Conservation (phyloP, 2,113 vertebrate genomes). For the Nannobrachium achirus region DNA sequence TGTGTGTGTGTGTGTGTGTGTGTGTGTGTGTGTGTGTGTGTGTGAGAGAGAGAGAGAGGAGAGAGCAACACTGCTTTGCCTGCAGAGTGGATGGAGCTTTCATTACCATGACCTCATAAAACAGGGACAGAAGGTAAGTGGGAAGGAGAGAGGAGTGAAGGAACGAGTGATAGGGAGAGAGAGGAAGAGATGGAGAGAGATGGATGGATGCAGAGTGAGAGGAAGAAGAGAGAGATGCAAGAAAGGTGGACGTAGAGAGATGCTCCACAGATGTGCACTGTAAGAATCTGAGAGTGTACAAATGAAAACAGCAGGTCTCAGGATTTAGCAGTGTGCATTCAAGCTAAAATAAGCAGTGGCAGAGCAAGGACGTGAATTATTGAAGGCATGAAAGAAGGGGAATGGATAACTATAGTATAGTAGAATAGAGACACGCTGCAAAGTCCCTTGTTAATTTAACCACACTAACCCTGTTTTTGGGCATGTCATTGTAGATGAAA, state of each 20-base stretch:
- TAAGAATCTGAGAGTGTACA: not conserved
- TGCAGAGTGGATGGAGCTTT: constrained; percentile 68
- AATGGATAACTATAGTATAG: too few species aligned
- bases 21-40: too few species aligned
- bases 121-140: constrained; percentile 28
- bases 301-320: not conserved
- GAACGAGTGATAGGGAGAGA: too few species aligned
- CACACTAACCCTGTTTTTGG: too few species aligned
- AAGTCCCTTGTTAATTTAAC: too few species aligned
- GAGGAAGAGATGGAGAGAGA: not conserved
- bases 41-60: too few species aligned
- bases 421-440: too few species aligned
- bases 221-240: not conserved
- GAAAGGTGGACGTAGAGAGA: not conserved
- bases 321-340: too few species aligned
- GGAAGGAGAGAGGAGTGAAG: too few species aligned
- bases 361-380: not conserved
- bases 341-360: not conserved
- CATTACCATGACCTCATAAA: constrained; percentile 49
- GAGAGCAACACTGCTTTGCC: constrained; percentile 40
- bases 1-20: too few species aligned
- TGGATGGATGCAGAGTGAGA: not conserved
- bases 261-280: not conserved
- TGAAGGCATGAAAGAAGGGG: not conserved
- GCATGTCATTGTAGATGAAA: too few species aligned